Evolutionary conservation across 2,797 vertebrate genomes (phyloP).

Genomic region (Alosa sapidissima): DNA sequence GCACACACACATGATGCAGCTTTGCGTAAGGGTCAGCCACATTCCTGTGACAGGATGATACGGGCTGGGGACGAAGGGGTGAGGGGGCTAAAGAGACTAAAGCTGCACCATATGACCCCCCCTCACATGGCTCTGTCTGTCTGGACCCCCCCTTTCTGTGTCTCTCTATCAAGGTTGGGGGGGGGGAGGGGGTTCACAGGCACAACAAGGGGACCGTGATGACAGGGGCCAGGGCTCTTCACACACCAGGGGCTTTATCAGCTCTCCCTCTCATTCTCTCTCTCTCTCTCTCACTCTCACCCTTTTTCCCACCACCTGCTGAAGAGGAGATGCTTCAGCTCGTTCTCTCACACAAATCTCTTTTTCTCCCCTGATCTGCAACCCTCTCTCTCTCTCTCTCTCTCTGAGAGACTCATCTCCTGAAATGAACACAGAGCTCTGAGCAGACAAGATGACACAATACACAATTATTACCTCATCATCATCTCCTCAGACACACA

Average conservation of each 20-base stretch:
- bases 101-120: slow-evolving; percentile 94
- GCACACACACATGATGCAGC: slow-evolving; percentile 64
- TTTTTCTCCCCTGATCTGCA: not conserved
- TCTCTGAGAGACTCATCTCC: not conserved
- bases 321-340: slow-evolving; percentile 1
- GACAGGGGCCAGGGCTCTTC: slow-evolving; percentile 64
- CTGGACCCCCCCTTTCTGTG: slow-evolving; percentile 45
- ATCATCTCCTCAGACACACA: not conserved
- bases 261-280: slow-evolving; percentile 33
- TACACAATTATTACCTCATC: not conserved
- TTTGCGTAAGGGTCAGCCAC: slow-evolving; percentile 69
- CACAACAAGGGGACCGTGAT: slow-evolving; percentile 69
- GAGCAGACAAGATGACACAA: not conserved
- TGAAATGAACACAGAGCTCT: not conserved
- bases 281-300: slow-evolving; percentile 4
- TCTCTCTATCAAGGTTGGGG: slow-evolving; percentile 44
- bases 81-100: slow-evolving; percentile 69
- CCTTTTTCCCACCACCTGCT: not conserved
- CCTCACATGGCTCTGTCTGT: slow-evolving; percentile 85
- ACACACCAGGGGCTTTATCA: slow-evolving; percentile 65
- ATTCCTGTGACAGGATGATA: slow-evolving; percentile 79
- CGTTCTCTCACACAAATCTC: not conserved
- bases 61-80: slow-evolving; percentile 44
- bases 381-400: not conserved
- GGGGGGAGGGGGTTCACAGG: slow-evolving; percentile 62